Base-by-base conservation (phyloP, 2,797 vertebrate genomes). In the Apogon hyalosoma region DNA sequence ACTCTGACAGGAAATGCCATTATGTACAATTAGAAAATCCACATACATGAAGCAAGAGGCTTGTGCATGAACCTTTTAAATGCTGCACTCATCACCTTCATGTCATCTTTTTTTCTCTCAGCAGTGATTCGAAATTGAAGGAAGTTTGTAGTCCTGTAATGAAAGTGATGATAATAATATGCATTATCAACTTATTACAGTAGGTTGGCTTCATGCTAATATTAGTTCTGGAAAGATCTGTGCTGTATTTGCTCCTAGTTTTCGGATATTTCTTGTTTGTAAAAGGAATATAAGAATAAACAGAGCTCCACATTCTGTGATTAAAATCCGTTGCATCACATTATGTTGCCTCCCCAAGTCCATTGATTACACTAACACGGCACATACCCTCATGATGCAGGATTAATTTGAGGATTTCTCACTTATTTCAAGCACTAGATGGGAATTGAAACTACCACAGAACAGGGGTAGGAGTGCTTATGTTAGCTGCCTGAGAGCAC, bases 251-350 rank as follows among this genome's bases (percentile, higher is more conserved):
- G 11, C 18, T n/a, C 19, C 7, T 31, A 11, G 28, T 16, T 46
- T 46, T 24, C 16, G 31, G 18, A 46, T 16, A 2, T 36, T 53
- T 12, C 7, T 28, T 14, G 12, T 21, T n/a, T 45, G 15, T 58
- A 14, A 28, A 19, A 56, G 38, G 21, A 58, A 47, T 7, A 4
- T 67, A 62, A 49, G 10, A 83, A 90, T 90, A 88, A 92, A 88
- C 90, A 89, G 88, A 83, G 90, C 89, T 90, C 90, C 91, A 90
- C 89, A 90, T 92, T 90, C 68, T 87, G 70, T 70, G 63, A 69
- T 75, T 49, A 38, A 69, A 80, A 45, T 61, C 0, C 60, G 8
- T 66, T 24, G 41, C 45, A 49, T 71, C 59, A 33, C 60, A 41
- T 46, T 21, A 50, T 55, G 46, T 47, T 69, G 48, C 69, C 56